These are phyloP conservation scores for Smittia sp. DNA, from an alignment of 2,888 invertebrate species.

Conservation along the genomic window DNA sequence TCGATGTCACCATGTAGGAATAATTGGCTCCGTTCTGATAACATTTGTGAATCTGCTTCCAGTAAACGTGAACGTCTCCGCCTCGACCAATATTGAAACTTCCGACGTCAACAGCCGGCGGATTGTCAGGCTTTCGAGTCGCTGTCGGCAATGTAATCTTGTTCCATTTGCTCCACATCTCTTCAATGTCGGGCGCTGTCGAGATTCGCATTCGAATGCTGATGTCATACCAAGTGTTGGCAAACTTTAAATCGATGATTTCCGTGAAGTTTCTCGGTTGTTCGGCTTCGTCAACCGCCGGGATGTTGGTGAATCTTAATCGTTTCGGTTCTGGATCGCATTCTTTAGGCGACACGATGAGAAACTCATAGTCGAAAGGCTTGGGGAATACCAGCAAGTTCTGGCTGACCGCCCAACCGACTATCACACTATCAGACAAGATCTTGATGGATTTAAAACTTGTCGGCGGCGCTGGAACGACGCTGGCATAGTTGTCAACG, in stretches of 20 bases:
- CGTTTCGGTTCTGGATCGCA: background rate
- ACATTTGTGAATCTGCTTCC: constrained; percentile 69
- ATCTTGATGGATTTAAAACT: constrained; percentile 51
- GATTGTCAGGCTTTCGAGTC: constrained; percentile 57
- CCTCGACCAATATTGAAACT: constrained; percentile 66
- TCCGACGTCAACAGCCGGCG: constrained; percentile 70
- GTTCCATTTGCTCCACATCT: constrained; percentile 69
- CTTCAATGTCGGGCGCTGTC: constrained; percentile 56
- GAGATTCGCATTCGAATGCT: constrained; percentile 65
- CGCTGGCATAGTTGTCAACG: constrained; percentile 47
- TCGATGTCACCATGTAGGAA: constrained; percentile 60
- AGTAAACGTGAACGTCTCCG: constrained; percentile 70
- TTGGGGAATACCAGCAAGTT: constrained; percentile 56
- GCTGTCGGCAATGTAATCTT: constrained; percentile 60
- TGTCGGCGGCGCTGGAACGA: constrained; percentile 55
- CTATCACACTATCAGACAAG: constrained; percentile 45
- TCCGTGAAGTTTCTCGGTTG: constrained; percentile 53
- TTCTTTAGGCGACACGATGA: background rate
- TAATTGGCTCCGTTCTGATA: constrained; percentile 74
- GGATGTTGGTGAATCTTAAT: constrained; percentile 44
- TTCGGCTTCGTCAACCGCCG: constrained; percentile 57
- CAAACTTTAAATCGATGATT: constrained; percentile 60
- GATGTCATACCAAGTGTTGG: constrained; percentile 69
- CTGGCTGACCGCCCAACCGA: constrained; percentile 56
- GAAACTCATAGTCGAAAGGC: constrained; percentile 47